phyloP scores from a whole-genome alignment of 2,888 invertebrate species.

The Zaprionus lineosus region DNA sequence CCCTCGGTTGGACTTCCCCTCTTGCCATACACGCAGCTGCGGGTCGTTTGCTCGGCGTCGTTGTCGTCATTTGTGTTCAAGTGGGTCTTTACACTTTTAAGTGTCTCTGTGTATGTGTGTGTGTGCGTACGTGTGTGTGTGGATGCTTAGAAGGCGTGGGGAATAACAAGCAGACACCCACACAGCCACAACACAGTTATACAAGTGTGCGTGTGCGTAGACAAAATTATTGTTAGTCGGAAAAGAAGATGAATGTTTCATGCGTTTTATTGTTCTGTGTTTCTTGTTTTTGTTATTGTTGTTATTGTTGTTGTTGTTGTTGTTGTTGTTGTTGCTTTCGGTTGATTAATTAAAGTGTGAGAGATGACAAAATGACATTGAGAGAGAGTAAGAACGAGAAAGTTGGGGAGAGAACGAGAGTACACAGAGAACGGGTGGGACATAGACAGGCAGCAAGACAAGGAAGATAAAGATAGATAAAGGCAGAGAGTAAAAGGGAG shows the following conservation, averaged over 20 bases:
- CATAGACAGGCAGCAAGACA: slow-evolving; percentile 5
- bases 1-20: not conserved
- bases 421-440: slow-evolving; percentile 12
- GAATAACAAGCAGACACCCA: slow-evolving; percentile 8
- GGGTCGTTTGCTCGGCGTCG: slow-evolving; percentile 29
- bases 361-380: slow-evolving; percentile 39
- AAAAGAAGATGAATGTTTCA: slow-evolving; percentile 31
- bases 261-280: not conserved
- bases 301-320: slow-evolving; percentile 20
- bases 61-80: slow-evolving; percentile 53
- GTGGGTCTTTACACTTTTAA: slow-evolving; percentile 41
- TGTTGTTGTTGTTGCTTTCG: slow-evolving; percentile 27
- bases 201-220: slow-evolving; percentile 14
- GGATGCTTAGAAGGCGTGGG: not conserved
- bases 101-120: slow-evolving; percentile 3
- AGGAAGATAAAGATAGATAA: not conserved
- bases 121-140: slow-evolving; percentile 6
- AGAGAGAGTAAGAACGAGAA: slow-evolving; percentile 14
- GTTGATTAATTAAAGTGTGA: slow-evolving; percentile 59
- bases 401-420: slow-evolving; percentile 10
- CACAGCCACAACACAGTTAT: not conserved
- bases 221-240: slow-evolving; percentile 27
- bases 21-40: not conserved
- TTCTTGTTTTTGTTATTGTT: not conserved
- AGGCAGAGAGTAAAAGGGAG: not conserved